Base-by-base conservation (phyloP, 2,113 vertebrate species). In the Crotalus horridus region DNA sequence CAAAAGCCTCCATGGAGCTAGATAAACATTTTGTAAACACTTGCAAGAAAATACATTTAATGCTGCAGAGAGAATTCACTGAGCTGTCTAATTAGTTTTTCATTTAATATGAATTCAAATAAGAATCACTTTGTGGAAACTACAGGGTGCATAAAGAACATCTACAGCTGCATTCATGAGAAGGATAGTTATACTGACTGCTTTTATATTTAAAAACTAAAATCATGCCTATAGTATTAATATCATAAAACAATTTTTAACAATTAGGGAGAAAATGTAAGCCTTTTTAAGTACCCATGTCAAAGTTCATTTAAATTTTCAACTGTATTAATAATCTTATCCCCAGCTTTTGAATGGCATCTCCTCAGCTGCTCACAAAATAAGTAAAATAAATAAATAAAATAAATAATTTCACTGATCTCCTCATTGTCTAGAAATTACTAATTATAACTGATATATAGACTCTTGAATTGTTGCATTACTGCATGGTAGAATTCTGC, bases 1-100 rank as follows among this genome's bases (percentile, higher is more conserved):
- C 91, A 4, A 24, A 93, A 93, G 3, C 92, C 94, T 94, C 74
- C 53, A 58, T 3, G 92, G 87, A 89, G 91, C 91, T 92, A 64
- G 0, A 23, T 93, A 81, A 93, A 94, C 29, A 69, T 93, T 96
- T 88, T 92, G 23, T 86, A 93, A 97, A 93, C 12, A 29, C 15
- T 94, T 89, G 59, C 85, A 92, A 87, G 11, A 90, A 91, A 94
- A 94, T 92, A 85, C 21, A 4, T 93, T 92, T 92, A n/a, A 89
- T 94, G 51, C 55, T 92, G 61, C 89, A 91, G 74, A 92, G 88
- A 43, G 8, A 90, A 43, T 95, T 51, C 23, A 89, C 33, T 51
- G 6, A 93, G 3, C 6, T 90, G 85, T 64, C 91, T 93, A 89
- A 89, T 58, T 92, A 89, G 15, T 94, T 96, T 94, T 93, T n/a